Evolutionary conservation across 2,113 vertebrate genomes (phyloP).

Genomic region (Cheirogaleus medius): DNA sequence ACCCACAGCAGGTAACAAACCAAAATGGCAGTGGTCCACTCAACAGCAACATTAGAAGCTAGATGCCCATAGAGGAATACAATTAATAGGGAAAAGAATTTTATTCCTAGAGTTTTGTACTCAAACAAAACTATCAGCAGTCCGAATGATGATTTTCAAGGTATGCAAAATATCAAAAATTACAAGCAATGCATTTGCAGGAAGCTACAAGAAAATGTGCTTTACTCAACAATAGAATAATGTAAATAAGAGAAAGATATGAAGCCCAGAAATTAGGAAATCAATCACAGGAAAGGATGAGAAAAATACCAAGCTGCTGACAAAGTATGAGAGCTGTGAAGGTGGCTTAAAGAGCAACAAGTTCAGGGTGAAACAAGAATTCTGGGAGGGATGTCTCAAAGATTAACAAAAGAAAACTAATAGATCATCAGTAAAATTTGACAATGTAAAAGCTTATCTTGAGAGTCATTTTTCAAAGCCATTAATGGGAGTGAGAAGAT

Average conservation of each 20-base stretch:
- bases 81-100: background rate
- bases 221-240: background rate
- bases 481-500: background rate
- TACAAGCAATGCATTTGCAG: background rate
- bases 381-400: background rate
- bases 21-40: background rate
- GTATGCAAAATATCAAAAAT: background rate
- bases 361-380: background rate
- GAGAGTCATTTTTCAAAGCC: conserved; percentile 3
- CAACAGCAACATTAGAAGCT: background rate
- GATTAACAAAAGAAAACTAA: background rate
- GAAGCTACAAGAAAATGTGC: background rate
- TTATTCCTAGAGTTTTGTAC: background rate
- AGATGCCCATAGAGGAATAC: background rate
- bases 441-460: background rate
- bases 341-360: background rate
- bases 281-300: background rate
- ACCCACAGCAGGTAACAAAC: background rate
- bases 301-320: background rate
- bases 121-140: background rate
- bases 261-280: background rate
- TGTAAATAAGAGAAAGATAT: background rate
- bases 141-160: background rate
- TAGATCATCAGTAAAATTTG: background rate
- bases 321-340: background rate